Evolutionary conservation across 2,888 invertebrate genomes (phyloP), one percentile per base, ranked within the genome.

Genomic region (Diplolepis rosae): DNA sequence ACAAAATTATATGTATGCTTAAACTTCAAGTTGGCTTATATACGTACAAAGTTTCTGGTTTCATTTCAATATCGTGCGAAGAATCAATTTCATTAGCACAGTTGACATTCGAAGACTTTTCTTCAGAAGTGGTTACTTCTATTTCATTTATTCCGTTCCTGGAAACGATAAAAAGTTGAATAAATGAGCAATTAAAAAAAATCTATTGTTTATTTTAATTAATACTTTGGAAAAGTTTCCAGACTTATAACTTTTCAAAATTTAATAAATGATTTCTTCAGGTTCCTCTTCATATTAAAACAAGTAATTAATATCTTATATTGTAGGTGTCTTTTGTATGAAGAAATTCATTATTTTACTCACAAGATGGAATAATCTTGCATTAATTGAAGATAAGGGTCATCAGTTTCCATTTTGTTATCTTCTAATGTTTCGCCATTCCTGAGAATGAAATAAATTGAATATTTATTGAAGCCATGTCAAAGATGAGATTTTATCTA

Each of bases 41-140:
- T 13, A 61, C 61, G 24, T 42, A 61, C 61, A 61, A 39, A 7
- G 15, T n/a, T 22, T 15, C 39, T 7, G 24, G 18, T n/a, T 42
- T 35, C 9, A 39, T 27, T 3, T 39, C 27, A 22, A 7, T 0
- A 42, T 61, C 39, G 13, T 42, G 24, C 2, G 9, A 13, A 42
- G 13, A 4, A n/a, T 2, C 13, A 24, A 35, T 24, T 24, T 13
- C 35, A 22, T 3, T 13, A 24, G 35, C 24, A 11, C 15, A 1
- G 1, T 22, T 13, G 6, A 15, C 4, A n/a, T 50, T 24, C 27
- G 5, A 24, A 24, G 50, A 22, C n/a, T 61, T 24, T 1, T 35
- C n/a, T 39, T 39, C 39, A 39, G n/a, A 61, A 35, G 39, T 24
- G 24, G n/a, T 61, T n/a, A 61, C 22, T 61, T 61, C 61, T 24